Conservation (phyloP, 2,797 vertebrate genomes). For the Balearica regulorum region DNA sequence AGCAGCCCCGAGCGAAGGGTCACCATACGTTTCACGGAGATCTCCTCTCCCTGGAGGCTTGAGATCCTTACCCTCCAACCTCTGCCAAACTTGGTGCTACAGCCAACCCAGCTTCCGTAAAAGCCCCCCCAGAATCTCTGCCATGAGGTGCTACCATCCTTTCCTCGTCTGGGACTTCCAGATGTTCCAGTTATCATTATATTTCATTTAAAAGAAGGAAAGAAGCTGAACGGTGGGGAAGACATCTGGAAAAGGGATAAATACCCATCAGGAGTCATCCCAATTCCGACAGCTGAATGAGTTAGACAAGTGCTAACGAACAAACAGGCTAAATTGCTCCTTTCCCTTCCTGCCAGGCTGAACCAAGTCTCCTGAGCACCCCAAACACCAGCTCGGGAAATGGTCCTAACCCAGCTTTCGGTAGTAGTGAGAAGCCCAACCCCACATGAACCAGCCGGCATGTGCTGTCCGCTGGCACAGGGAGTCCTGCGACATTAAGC, state of each 20-base stretch:
- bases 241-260: background rate
- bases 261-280: background rate
- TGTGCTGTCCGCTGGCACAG: background rate
- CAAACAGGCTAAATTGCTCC: background rate
- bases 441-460: background rate
- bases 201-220: background rate
- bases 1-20: background rate
- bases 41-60: background rate
- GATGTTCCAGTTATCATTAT: background rate
- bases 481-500: background rate
- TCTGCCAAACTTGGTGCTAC: background rate
- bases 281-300: background rate
- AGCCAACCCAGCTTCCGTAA: background rate
- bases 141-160: background rate
- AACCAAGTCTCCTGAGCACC: background rate
- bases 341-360: background rate
- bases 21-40: background rate
- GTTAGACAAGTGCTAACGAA: background rate
- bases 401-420: background rate
- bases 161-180: background rate
- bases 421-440: background rate
- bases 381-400: accelerated
- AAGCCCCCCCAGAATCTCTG: background rate
- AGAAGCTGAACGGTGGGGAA: background rate
- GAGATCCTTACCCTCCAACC: background rate